Conservation (phyloP, 2,888 invertebrate genomes). For the Chrysotoxum bicinctum region DNA sequence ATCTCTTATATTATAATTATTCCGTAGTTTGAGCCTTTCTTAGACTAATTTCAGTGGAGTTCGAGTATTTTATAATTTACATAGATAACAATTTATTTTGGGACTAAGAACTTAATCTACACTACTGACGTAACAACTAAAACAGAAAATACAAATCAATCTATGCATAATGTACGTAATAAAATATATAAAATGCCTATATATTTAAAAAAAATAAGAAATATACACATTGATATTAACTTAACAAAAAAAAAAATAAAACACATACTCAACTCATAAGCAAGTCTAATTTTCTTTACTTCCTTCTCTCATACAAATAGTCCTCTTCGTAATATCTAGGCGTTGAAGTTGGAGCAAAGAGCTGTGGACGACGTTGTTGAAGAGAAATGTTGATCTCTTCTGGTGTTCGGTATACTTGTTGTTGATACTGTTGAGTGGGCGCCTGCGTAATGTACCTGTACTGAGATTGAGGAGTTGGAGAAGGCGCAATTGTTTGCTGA, state of each 20-base stretch:
- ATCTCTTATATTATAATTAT: not conserved
- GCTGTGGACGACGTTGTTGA: conserved; percentile 86
- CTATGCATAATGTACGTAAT: conserved; percentile 1
- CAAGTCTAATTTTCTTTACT: conserved; percentile 73
- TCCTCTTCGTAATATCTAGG: conserved; percentile 81
- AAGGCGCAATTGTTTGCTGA: conserved; percentile 77
- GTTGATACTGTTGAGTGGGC: conserved; percentile 81
- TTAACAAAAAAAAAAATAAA: conserved; percentile 21
- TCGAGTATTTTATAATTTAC: conserved; percentile 66
- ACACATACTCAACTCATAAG: not conserved
- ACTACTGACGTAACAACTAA: conserved; percentile 43
- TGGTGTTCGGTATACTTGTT: conserved; percentile 91
- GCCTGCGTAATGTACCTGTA: conserved; percentile 80
- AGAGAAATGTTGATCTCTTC: conserved; percentile 94
- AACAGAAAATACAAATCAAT: conserved; percentile 40
- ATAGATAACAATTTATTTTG: conserved; percentile 67
- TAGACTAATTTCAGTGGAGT: conserved; percentile 15
- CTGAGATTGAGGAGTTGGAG: conserved; percentile 80
- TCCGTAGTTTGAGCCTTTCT: conserved; percentile 13
- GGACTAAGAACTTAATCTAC: conserved; percentile 64
- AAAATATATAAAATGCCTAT: conserved; percentile 25
- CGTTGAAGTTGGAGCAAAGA: conserved; percentile 81
- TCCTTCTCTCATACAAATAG: conserved; percentile 81
- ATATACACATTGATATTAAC: conserved; percentile 64
- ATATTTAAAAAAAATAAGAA: conserved; percentile 17